Evolutionary conservation across 1,140 invertebrate species (phyloP).

Genomic region (Camponotus vicinus): DNA sequence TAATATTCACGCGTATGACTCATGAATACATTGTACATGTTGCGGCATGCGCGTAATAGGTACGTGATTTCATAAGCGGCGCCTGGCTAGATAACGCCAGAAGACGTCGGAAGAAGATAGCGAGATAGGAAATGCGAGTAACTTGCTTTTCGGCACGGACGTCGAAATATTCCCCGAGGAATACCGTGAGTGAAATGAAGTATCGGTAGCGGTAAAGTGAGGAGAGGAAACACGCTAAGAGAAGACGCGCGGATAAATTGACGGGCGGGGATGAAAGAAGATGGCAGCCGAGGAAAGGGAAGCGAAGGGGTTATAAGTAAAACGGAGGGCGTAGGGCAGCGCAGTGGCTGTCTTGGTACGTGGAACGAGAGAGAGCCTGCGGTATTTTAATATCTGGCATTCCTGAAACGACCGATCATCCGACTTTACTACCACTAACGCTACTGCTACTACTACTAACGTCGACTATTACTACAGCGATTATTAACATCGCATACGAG

Average conservation of each 20-base stretch:
- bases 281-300: constrained; percentile 48
- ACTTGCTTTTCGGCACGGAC: constrained; percentile 46
- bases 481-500: constrained; percentile 18
- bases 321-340: constrained; percentile 61
- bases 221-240: constrained; percentile 73
- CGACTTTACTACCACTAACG: constrained; percentile 71
- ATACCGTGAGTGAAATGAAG: constrained; percentile 66
- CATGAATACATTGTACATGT: constrained; percentile 57
- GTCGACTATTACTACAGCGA: not conserved
- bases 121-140: constrained; percentile 20
- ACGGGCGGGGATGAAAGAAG: not conserved
- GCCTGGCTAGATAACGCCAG: not conserved
- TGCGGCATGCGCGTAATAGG: constrained; percentile 23
- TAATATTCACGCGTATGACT: constrained; percentile 61
- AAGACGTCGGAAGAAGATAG: constrained; percentile 15
- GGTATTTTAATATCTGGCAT: constrained; percentile 86
- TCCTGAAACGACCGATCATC: constrained; percentile 84
- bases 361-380: constrained; percentile 81
- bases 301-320: constrained; percentile 32
- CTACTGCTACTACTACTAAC: constrained; percentile 55
- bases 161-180: constrained; percentile 51
- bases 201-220: constrained; percentile 49
- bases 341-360: constrained; percentile 65
- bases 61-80: constrained; percentile 60
- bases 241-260: constrained; percentile 54